A percentile compares a stretch with the other conserved stretches of the same genome.
Evolutionary conservation across 2,113 vertebrate species (phyloP).

Genomic region (Columba janthina): DNA sequence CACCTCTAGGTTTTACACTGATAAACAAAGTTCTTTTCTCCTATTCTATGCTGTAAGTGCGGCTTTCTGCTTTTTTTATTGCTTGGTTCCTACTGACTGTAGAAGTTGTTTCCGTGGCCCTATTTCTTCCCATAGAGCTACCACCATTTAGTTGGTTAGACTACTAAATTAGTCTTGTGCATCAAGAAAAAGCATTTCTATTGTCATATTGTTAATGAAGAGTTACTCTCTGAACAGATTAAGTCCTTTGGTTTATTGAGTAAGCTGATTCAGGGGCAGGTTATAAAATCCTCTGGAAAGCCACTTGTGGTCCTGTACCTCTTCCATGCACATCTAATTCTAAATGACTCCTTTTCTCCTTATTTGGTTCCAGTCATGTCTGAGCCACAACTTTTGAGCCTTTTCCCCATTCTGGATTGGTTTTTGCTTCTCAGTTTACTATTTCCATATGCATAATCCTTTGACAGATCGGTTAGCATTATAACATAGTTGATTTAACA

Average conservation of each 20-base stretch:
- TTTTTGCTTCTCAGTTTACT: background rate
- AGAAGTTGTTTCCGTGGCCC: background rate
- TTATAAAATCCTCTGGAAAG: background rate
- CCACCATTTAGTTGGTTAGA: background rate
- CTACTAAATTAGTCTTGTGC: background rate
- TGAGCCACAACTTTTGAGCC: background rate
- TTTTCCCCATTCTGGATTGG: background rate
- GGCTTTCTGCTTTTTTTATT: background rate
- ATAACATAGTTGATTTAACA: background rate
- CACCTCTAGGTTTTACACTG: background rate
- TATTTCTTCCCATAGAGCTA: background rate
- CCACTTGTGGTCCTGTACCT: background rate
- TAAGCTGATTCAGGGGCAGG: background rate
- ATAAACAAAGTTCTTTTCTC: background rate
- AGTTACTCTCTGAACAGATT: background rate
- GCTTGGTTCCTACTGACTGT: background rate
- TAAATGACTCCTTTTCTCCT: background rate
- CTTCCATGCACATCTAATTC: background rate
- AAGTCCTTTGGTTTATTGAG: background rate
- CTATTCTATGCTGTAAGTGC: background rate
- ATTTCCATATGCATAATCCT: background rate
- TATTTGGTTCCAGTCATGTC: background rate
- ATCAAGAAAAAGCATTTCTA: background rate
- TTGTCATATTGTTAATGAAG: background rate
- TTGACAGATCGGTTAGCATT: background rate